phyloP scores from a whole-genome alignment of 2,888 invertebrate genomes.

The Digitonthophagus gazella region DNA sequence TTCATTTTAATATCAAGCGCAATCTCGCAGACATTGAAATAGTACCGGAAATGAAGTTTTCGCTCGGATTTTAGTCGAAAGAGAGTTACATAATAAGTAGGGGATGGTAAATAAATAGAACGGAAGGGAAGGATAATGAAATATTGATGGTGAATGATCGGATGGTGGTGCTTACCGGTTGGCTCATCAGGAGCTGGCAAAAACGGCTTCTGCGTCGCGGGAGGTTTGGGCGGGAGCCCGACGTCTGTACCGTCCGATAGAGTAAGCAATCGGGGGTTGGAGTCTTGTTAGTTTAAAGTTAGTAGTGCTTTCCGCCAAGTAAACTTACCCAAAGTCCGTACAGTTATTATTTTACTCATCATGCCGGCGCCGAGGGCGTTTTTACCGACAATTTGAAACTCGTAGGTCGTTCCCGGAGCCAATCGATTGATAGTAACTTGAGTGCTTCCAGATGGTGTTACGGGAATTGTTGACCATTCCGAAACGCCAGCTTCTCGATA shows the following conservation, averaged over 20 bases:
- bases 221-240: constrained; percentile 62
- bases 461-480: constrained; percentile 92
- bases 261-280: not conserved
- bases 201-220: constrained; percentile 66
- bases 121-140: not conserved
- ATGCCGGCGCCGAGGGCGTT: constrained; percentile 94
- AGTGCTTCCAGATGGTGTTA: constrained; percentile 89
- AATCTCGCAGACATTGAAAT: too few species aligned
- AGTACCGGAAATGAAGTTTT: not conserved
- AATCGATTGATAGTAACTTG: constrained; percentile 87
- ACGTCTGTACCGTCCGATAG: constrained; percentile 42
- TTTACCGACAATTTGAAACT: constrained; percentile 94
- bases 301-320: constrained; percentile 2
- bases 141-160: not conserved
- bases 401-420: constrained; percentile 87
- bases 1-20: too few species aligned
- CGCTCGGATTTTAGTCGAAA: too few species aligned
- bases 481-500: constrained; percentile 83
- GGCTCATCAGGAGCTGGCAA: constrained; percentile 68
- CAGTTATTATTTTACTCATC: constrained; percentile 90
- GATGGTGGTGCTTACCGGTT: constrained; percentile 56
- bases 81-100: too few species aligned
- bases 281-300: constrained; percentile 5
- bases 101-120: not conserved
- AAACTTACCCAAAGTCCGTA: constrained; percentile 81